A percentile compares a stretch with the other conserved stretches of the same genome.
phyloP scores from a whole-genome alignment of 2,888 invertebrate species.

The Strigamia maritima region DNA sequence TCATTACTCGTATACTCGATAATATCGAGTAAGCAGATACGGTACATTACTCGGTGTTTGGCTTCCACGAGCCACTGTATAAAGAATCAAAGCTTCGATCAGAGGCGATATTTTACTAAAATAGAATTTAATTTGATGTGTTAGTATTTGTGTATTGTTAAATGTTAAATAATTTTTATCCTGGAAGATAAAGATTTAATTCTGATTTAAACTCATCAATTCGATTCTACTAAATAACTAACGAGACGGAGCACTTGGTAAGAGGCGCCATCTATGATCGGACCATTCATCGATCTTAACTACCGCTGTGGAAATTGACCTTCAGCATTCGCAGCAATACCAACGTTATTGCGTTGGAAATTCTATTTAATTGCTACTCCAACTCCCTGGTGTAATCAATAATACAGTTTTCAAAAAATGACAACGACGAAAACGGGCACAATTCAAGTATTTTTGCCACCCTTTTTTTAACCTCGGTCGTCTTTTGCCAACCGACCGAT shows the following conservation, averaged over 20 bases:
- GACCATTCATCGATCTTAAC: not conserved
- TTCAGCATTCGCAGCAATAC: not conserved
- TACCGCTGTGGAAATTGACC: not conserved
- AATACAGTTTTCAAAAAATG: not conserved
- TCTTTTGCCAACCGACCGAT: not conserved
- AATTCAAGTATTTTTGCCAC: not conserved
- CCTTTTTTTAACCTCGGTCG: not conserved
- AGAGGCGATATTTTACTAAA: no score
- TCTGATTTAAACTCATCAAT: no score
- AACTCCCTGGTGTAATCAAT: not conserved
- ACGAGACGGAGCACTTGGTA: not conserved
- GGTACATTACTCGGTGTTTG: not conserved
- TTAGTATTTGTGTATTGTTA: no score
- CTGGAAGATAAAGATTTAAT: no score
- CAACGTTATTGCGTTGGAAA: not conserved
- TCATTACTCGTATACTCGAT: no score
- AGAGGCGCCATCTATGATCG: not conserved
- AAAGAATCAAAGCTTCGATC: no score
- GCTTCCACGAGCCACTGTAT: no score
- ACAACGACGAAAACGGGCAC: not conserved
- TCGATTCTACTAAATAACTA: not conserved
- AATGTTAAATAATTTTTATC: no score
- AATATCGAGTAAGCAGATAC: not conserved
- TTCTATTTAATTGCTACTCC: not conserved
- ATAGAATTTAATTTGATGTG: no score